Evolutionary conservation across 2,888 invertebrate species (phyloP).

Genomic region (Eupithecia vulgata): DNA sequence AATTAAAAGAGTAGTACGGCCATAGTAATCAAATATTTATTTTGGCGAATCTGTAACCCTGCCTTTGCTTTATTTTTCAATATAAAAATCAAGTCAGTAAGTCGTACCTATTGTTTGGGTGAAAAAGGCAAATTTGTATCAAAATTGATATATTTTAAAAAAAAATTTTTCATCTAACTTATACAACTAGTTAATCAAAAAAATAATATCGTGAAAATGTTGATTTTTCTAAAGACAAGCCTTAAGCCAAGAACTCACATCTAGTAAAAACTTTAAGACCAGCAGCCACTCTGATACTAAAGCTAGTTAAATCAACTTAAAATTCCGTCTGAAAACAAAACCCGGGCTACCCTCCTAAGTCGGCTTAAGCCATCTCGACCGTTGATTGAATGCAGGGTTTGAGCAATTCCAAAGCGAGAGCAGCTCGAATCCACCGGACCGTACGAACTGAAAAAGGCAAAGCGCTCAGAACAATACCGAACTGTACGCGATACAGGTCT

Average conservation of each 20-base stretch:
- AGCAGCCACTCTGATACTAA: slow-evolving; percentile 8
- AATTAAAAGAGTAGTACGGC: too few species aligned
- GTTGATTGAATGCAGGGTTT: slow-evolving; percentile 50
- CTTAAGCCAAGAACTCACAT: background rate
- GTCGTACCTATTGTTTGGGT: too few species aligned
- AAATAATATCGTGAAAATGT: too few species aligned
- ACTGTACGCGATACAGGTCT: slow-evolving; percentile 28
- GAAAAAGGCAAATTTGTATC: too few species aligned
- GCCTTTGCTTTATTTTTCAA: too few species aligned
- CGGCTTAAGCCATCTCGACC: slow-evolving; percentile 39
- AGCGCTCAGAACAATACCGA: slow-evolving; percentile 55
- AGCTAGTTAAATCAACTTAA: slow-evolving; percentile 20
- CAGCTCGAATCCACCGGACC: slow-evolving; percentile 47
- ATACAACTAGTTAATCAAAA: too few species aligned
- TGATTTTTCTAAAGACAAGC: too few species aligned
- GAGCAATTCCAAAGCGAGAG: slow-evolving; percentile 45
- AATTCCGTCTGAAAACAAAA: slow-evolving; percentile 28
- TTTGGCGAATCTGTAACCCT: too few species aligned
- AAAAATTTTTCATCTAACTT: too few species aligned
- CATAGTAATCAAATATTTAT: too few species aligned
- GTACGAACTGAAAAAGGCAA: slow-evolving; percentile 56
- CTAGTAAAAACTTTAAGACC: background rate
- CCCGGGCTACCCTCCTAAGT: slow-evolving; percentile 35
- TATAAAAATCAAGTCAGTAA: too few species aligned
- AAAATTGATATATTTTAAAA: too few species aligned